phyloP scores from a whole-genome alignment of 2,888 invertebrate species.

The Luperina testacea region DNA sequence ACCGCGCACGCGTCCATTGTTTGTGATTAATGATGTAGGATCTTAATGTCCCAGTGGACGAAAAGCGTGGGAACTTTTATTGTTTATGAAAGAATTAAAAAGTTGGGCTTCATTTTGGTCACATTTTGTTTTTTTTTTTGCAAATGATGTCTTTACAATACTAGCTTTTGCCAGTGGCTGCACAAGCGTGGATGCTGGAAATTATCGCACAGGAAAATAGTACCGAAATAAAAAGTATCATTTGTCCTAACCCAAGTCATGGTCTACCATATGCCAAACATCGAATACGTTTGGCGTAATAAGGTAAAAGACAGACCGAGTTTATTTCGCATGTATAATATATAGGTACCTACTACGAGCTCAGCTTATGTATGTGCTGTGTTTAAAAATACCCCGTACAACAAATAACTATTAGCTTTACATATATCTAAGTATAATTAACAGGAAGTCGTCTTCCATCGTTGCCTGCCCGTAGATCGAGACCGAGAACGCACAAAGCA shows the following conservation, averaged over 20 bases:
- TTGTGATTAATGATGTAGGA: constrained; percentile 71
- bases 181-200: neutral
- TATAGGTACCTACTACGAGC: too few species aligned
- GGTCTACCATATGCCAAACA: neutral
- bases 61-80: constrained; percentile 61
- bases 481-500: neutral
- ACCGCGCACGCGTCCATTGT: constrained; percentile 69
- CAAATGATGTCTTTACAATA: neutral
- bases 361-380: too few species aligned
- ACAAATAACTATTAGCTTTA: too few species aligned
- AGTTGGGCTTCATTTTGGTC: too few species aligned
- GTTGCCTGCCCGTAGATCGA: neutral
- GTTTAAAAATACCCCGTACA: too few species aligned
- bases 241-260: neutral
- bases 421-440: too few species aligned
- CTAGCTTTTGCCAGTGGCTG: neutral
- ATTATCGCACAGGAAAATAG: neutral
- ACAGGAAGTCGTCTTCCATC: neutral
- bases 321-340: too few species aligned
- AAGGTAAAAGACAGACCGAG: too few species aligned
- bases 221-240: neutral
- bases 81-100: neutral
- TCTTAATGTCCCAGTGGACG: constrained; percentile 46
- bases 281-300: too few species aligned
- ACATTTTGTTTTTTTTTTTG: neutral